These are phyloP conservation scores for Cephalopachus bancanus DNA, from an alignment of 2,797 vertebrate genomes.

Conservation along the genomic window DNA sequence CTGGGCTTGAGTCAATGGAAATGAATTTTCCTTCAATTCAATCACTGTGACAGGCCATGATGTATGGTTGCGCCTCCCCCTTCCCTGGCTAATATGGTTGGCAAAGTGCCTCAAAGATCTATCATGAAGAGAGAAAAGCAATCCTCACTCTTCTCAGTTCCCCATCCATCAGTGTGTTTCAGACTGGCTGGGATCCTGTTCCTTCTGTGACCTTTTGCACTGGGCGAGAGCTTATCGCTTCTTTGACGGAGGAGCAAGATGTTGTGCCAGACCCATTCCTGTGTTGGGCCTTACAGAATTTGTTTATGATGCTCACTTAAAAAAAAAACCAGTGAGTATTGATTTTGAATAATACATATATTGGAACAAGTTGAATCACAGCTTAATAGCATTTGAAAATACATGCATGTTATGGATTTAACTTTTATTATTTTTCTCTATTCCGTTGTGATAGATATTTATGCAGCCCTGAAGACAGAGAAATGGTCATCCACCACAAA, in stretches of 20 bases:
- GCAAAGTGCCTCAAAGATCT: constrained; percentile 55
- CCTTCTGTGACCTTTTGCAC: neutral
- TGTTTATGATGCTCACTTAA: neutral
- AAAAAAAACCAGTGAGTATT: neutral
- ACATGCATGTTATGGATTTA: neutral
- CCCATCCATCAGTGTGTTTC: constrained; percentile 51
- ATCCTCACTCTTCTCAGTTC: constrained; percentile 4
- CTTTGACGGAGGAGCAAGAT: neutral
- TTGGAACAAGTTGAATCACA: constrained; percentile 3
- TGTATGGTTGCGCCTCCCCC: neutral
- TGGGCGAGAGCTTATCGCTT: neutral
- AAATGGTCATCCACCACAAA: neutral
- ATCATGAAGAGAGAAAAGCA: constrained; percentile 26
- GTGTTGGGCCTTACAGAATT: constrained; percentile 4
- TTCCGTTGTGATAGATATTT: neutral
- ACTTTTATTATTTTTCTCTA: constrained; percentile 13
- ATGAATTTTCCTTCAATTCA: constrained; percentile 52
- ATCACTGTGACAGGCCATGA: neutral
- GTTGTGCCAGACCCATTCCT: neutral
- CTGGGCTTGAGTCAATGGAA: constrained; percentile 25
- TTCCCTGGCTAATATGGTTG: neutral
- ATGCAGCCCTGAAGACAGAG: neutral
- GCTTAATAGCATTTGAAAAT: neutral
- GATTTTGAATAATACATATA: constrained; percentile 18
- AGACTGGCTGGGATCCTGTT: neutral